These are phyloP conservation scores for Urocitellus parryii DNA, from an alignment of 2,113 vertebrate genomes.

Conservation along the genomic window DNA sequence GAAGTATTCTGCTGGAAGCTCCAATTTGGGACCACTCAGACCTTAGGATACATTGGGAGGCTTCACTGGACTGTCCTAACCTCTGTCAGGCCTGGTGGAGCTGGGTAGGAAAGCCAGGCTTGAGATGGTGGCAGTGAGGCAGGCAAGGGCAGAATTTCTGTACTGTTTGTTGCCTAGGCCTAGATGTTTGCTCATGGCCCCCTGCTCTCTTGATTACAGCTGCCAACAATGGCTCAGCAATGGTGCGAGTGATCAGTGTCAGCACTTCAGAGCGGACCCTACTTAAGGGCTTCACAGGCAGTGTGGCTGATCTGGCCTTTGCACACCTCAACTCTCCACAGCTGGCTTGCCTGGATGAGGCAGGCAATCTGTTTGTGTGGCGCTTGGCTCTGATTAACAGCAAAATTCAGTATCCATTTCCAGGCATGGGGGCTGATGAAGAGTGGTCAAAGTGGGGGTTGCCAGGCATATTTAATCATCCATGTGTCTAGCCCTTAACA, in stretches of 20 bases:
- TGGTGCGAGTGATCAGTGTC: slow-evolving; percentile 96
- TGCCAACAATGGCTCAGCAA: slow-evolving; percentile 94
- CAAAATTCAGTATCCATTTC: slow-evolving; percentile 96
- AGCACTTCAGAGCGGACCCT: slow-evolving; percentile 93
- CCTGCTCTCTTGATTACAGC: slow-evolving; percentile 85
- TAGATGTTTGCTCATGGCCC: background rate
- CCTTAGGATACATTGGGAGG: background rate
- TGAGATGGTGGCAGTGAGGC: background rate
- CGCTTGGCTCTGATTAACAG: slow-evolving; percentile 92
- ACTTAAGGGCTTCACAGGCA: slow-evolving; percentile 96
- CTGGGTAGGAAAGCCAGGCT: background rate
- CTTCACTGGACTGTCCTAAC: background rate
- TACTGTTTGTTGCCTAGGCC: background rate
- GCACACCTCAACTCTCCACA: slow-evolving; percentile 97
- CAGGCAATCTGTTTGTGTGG: slow-evolving; percentile 97
- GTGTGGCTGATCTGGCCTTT: slow-evolving; percentile 96
- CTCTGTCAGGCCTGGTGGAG: background rate
- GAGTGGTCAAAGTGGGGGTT: background rate
- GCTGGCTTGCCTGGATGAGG: slow-evolving; percentile 97
- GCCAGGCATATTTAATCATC: background rate
- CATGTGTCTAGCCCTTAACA: slow-evolving; percentile 85
- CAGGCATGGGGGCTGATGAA: background rate
- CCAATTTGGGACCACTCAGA: background rate
- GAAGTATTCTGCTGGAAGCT: background rate
- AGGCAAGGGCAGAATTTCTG: slow-evolving; percentile 6